Evolutionary conservation across 2,113 vertebrate species (phyloP).

Genomic region (Fregata magnificens): DNA sequence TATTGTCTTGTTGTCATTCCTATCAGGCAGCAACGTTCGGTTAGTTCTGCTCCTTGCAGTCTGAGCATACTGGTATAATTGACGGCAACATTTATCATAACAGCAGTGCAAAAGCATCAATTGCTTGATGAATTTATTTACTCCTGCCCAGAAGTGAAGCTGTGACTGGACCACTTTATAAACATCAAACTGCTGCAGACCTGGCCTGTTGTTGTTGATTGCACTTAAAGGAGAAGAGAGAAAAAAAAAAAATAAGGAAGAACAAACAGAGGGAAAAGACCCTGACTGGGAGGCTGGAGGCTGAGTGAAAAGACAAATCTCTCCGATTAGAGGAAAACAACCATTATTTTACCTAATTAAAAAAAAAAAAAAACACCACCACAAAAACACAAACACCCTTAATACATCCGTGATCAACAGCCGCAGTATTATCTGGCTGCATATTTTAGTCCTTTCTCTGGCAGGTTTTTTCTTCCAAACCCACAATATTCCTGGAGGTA

Average conservation of each 20-base stretch:
- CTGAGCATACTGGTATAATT: conserved; percentile 41
- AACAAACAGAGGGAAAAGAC: not conserved
- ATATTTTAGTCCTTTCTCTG: not conserved
- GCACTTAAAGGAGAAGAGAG: not conserved
- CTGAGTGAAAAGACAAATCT: conserved; percentile 10
- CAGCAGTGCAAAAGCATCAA: conserved; percentile 49
- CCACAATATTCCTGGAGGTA: not conserved
- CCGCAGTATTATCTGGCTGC: not conserved
- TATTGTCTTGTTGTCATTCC: conserved; percentile 47
- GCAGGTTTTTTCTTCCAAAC: not conserved
- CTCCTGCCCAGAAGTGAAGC: conserved; percentile 51
- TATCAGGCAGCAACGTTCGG: not conserved
- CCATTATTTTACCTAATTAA: not conserved
- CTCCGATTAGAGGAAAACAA: conserved; percentile 22
- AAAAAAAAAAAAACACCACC: not conserved
- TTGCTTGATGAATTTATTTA: conserved; percentile 67
- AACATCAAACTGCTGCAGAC: conserved; percentile 42
- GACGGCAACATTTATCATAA: conserved; percentile 64
- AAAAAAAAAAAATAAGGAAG: too few relatives aligned
- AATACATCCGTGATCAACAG: not conserved
- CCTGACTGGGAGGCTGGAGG: not conserved
- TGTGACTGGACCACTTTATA: conserved; percentile 55
- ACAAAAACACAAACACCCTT: not conserved
- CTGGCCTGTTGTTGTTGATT: not conserved
- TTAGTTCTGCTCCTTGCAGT: conserved; percentile 2